phyloP scores from a whole-genome alignment of 2,888 invertebrate genomes.

The Octodonta nipae region DNA sequence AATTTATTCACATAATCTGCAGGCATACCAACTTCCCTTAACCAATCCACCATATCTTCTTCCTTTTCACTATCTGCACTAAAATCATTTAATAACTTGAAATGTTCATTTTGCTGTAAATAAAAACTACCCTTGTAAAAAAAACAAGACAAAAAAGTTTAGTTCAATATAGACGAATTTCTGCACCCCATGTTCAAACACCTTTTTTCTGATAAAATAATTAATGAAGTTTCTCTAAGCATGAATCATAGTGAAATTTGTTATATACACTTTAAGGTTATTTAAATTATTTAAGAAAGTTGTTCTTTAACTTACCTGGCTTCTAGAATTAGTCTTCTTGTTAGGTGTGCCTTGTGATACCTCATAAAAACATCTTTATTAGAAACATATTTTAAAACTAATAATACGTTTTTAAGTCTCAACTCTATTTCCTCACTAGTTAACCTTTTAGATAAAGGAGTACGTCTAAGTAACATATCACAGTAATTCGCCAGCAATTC shows the following conservation, averaged over 20 bases:
- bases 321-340: slow-evolving; percentile 88
- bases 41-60: slow-evolving; percentile 98
- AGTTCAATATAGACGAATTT: too few relatives aligned
- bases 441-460: slow-evolving; percentile 87
- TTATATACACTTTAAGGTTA: too few relatives aligned
- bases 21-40: slow-evolving; percentile 96
- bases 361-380: slow-evolving; percentile 99
- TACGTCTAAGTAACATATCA: slow-evolving; percentile 94
- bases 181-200: too few relatives aligned
- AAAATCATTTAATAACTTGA: too few relatives aligned
- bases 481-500: slow-evolving; percentile 98
- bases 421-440: slow-evolving; percentile 92
- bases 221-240: too few relatives aligned
- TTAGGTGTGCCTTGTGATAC: slow-evolving; percentile 96
- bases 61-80: slow-evolving; percentile 98
- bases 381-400: slow-evolving; percentile 96
- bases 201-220: too few relatives aligned
- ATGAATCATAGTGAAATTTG: too few relatives aligned
- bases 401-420: slow-evolving; percentile 79
- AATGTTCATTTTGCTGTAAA: too few relatives aligned
- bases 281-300: slow-evolving; percentile 4
- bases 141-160: too few relatives aligned
- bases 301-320: too few relatives aligned
- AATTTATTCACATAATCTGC: slow-evolving; percentile 98
- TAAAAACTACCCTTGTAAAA: too few relatives aligned